Base-by-base conservation (phyloP, 2,113 vertebrate genomes). In the Phoenicopterus ruber region DNA sequence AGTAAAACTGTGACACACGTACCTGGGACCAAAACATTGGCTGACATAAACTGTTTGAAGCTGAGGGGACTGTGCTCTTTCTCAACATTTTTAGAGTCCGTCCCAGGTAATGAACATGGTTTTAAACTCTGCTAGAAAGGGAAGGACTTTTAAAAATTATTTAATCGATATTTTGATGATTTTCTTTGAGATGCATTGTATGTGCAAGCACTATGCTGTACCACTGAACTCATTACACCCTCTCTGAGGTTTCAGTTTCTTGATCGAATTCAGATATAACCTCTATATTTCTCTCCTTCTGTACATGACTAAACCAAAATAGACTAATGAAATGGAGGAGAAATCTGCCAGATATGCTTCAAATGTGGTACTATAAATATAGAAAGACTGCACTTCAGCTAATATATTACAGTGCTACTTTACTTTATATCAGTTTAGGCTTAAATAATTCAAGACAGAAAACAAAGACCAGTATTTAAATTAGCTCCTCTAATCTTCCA, bases 381-480 rank as follows among this genome's bases (percentile, higher is more conserved):
- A 66, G 34, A 62, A 94, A 72, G 71, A 63, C 24, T 69, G 59
- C 7, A 18, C 28, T 89, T 91, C 55, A 38, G 29, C 72, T 70
- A 93, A 31, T 61, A 47, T 58, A 47, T 87, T 79, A 63, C 40
- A 59, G 28, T 19, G 47, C 22, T 84, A 54, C 24, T 77, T 28
- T 44, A 42, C 25, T 82, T 81, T 84, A 81, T 14, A 67, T 63
- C 14, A 63, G 22, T 42, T 83, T 19, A 52, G 14, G 26, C 49
- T n/a, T 96, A 93, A 93, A 86, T 88, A 91, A 85, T 80, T 87
- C 20, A 71, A 66, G 47, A 73, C 11, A 73, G 63, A 62, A 87
- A 88, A 83, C 38, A 47, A 71, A 85, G 6, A 54, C 4, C 18
- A 36, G 9, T 70, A n/a, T 70, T 54, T 88, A 76, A 86, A 38